Evolutionary conservation across 2,113 vertebrate species (phyloP).

Genomic region (Geococcyx californianus): DNA sequence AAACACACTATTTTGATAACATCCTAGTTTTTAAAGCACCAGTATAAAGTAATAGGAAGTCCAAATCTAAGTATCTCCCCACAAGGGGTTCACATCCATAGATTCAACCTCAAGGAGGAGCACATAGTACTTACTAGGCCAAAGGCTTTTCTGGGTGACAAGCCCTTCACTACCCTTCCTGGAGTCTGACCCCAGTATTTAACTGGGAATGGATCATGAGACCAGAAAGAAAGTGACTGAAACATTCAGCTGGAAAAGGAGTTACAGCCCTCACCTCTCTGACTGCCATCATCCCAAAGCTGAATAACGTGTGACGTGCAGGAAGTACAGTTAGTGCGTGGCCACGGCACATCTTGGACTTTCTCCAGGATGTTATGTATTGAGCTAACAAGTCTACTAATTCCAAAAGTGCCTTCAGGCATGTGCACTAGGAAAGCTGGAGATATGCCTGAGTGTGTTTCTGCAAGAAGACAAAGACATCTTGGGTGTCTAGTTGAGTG

Average conservation of each 20-base stretch:
- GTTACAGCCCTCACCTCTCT: neutral
- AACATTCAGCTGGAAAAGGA: neutral
- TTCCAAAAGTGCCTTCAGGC: neutral
- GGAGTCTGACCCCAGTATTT: neutral
- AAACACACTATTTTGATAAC: neutral
- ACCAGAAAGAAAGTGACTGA: neutral
- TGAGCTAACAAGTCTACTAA: neutral
- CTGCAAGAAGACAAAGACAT: neutral
- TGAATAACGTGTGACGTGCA: accelerated
- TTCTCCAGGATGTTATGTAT: neutral
- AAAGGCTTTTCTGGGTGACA: neutral
- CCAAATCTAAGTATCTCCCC: neutral
- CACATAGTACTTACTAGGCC: neutral
- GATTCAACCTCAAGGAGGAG: neutral
- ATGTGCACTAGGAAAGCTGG: neutral
- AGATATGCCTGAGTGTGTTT: neutral
- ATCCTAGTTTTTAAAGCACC: neutral
- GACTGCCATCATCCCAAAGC: neutral
- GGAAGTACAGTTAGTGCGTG: neutral
- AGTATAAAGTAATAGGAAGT: neutral
- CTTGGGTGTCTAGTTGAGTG: neutral
- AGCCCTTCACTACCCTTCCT: neutral
- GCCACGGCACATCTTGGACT: accelerated
- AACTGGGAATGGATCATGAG: neutral
- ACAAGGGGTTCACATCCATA: neutral